phyloP scores from a whole-genome alignment of 2,888 invertebrate species.

The Morinoia aosen region DNA sequence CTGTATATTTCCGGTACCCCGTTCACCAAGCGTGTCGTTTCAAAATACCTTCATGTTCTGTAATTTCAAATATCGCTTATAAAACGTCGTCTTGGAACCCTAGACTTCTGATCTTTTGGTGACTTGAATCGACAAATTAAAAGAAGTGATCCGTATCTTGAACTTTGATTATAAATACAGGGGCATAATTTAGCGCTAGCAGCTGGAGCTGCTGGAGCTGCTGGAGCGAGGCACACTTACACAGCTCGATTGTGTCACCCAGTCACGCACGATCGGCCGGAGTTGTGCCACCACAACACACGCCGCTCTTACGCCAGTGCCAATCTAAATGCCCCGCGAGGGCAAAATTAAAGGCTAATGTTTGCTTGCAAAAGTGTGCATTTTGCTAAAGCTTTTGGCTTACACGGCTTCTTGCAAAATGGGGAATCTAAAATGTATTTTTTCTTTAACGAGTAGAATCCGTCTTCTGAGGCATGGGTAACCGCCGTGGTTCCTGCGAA shows the following conservation, averaged over 20 bases:
- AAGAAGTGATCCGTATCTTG: background rate
- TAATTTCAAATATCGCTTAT: background rate
- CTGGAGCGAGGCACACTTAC: background rate
- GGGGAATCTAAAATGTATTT: background rate
- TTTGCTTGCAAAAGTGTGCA: background rate
- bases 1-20: background rate
- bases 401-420: background rate
- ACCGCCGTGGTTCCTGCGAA: background rate
- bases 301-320: background rate
- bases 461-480: background rate
- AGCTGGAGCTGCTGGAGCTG: background rate
- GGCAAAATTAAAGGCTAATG: background rate
- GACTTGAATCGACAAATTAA: background rate
- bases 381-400: background rate
- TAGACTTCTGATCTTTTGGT: background rate
- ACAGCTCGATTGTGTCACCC: background rate
- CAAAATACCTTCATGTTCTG: background rate
- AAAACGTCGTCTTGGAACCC: background rate
- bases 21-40: background rate
- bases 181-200: background rate
- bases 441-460: background rate
- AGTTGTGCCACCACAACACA: background rate
- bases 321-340: background rate
- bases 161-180: background rate
- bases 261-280: constrained; percentile 17